A percentile compares a stretch with the other conserved stretches of the same genome.
Evolutionary conservation across 2,113 vertebrate species (phyloP).

Genomic region (Tragelaphus imberbis): DNA sequence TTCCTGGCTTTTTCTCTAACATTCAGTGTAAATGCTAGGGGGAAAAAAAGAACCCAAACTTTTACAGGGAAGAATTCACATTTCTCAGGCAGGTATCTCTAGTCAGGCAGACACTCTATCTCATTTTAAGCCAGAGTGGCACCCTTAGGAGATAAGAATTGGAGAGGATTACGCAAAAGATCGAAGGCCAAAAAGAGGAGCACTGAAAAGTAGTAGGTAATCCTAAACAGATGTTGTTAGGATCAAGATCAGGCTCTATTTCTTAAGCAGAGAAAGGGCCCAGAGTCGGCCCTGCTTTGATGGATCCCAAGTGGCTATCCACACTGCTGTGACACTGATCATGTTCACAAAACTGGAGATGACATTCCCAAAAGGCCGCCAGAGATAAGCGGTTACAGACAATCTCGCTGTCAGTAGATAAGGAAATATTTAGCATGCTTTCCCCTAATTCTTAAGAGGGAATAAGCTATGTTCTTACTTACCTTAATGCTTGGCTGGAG

Average conservation of each 20-base stretch:
- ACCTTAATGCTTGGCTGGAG: conserved; percentile 48
- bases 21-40: not conserved
- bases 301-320: not conserved
- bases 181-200: not conserved
- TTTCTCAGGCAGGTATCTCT: conserved; percentile 8
- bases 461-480: conserved; percentile 56
- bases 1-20: not conserved
- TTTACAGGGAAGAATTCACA: conserved; percentile 21
- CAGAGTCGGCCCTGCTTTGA: not conserved
- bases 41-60: not conserved
- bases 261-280: not conserved
- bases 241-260: not conserved
- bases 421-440: not conserved
- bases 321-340: not conserved
- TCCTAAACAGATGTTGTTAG: not conserved
- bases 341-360: not conserved
- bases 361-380: not conserved
- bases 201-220: conserved; percentile 40
- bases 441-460: not conserved
- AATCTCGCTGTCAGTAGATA: not conserved
- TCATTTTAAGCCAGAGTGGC: conserved; percentile 36
- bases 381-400: not conserved
- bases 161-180: conserved; percentile 27
- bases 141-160: conserved; percentile 32
- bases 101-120: not conserved